Evolutionary conservation across 2,113 vertebrate genomes (phyloP), one percentile per base, ranked within the genome.

Genomic region (Tupaia chinensis): DNA sequence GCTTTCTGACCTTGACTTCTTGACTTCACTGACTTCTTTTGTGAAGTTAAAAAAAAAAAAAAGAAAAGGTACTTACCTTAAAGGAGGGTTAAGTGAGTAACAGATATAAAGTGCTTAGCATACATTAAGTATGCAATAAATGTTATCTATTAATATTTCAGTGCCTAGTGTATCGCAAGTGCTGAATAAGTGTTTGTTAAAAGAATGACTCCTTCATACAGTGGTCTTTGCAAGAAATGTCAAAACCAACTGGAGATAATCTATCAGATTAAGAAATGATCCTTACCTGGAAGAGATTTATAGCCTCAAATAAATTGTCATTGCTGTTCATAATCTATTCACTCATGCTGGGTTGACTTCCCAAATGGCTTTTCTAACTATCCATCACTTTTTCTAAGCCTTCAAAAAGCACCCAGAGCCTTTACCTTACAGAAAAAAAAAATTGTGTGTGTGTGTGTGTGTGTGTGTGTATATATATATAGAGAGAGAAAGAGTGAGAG

Each of bases 251-350:
- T 72, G 20, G 9, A 89, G 76, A 93, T 78, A 91, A 95, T 91
- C 60, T 70, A 79, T 84, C 93, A 92, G 53, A 80, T 90, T 87
- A 95, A 84, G 68, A 95, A 84, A 72, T 87, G 44, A 87, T 44
- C 63, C 65, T 89, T 83, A 92, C 16, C 90, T 68, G 11, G 32
- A 86, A 93, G 87, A 90, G 80, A 97, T 96, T 87, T 93, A 87
- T 81, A 86, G 92, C n/a, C 56, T 84, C 11, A 60, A 74, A 29
- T 65, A 94, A 82, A 80, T 27, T 94, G 32, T 80, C 70, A 63
- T n/a, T 87, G 58, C 76, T 81, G 9, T 91, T 79, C 44, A 61
- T 73, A 76, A 92, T 70, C 89, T 91, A 82, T 78, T 95, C 65
- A 77, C 44, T 85, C 73, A 76, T 76, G 86, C 66, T 69, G 53